Evolutionary conservation across 2,797 vertebrate species (phyloP).

Genomic region (Pantherophis vulpinus): DNA sequence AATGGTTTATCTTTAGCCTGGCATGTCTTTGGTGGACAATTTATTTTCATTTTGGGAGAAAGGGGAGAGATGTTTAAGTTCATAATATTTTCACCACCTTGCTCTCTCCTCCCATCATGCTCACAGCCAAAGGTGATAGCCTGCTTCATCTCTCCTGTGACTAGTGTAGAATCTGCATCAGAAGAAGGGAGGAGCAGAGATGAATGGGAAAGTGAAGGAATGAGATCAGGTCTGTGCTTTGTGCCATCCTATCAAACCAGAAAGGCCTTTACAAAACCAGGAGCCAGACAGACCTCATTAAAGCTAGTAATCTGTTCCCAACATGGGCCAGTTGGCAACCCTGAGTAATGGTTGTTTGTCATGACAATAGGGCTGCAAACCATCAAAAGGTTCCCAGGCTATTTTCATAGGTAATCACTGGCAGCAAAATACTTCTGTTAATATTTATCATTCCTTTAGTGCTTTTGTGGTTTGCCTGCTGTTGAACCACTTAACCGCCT

Average conservation of each 20-base stretch:
- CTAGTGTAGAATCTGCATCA: constrained; percentile 52
- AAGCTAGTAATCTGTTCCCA: constrained; percentile 39
- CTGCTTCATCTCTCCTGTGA: constrained; percentile 38
- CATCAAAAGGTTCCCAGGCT: constrained; percentile 10
- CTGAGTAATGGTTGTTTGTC: background rate
- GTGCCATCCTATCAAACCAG: constrained; percentile 51
- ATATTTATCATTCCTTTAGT: constrained; percentile 27
- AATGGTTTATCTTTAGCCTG: constrained; percentile 37
- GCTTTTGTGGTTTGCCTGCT: background rate
- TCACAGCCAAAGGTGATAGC: constrained; percentile 63
- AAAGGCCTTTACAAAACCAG: constrained; percentile 37
- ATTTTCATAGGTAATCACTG: background rate
- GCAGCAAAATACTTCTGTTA: constrained; percentile 35
- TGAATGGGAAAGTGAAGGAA: constrained; percentile 21
- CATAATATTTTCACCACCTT: constrained; percentile 59
- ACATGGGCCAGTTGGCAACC: constrained; percentile 15
- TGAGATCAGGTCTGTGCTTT: constrained; percentile 53
- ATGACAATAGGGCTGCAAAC: constrained; percentile 22
- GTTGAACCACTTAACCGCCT: background rate
- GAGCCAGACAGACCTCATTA: constrained; percentile 36
- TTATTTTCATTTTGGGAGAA: constrained; percentile 62
- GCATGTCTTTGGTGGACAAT: constrained; percentile 54
- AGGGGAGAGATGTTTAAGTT: constrained; percentile 65
- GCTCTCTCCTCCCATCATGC: constrained; percentile 46
- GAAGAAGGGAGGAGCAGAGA: constrained; percentile 48